A percentile compares a stretch with the other conserved stretches of the same genome.
These are phyloP conservation scores for Menidia beryllina DNA, from an alignment of 2,113 vertebrate species.

Conservation along the genomic window DNA sequence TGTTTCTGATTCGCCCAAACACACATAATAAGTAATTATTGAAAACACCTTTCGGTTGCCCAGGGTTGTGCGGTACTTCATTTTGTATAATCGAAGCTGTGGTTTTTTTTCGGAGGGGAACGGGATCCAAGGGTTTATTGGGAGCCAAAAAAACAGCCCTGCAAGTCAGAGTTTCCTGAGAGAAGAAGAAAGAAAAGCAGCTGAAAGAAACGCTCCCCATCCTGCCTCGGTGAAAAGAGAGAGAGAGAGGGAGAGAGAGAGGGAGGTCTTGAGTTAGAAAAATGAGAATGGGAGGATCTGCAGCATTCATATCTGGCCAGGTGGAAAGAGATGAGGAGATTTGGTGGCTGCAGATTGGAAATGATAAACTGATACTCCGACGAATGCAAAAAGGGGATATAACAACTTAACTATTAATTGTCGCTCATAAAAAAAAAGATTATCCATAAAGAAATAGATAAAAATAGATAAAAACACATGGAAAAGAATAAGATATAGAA, in stretches of 20 bases:
- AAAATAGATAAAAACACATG: neutral
- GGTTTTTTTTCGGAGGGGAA: conserved; percentile 60
- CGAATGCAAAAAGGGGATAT: neutral
- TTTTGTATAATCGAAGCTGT: conserved; percentile 76
- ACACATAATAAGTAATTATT: conserved; percentile 82
- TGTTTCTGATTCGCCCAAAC: conserved; percentile 79
- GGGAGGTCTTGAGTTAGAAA: conserved; percentile 37
- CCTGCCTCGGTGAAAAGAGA: conserved; percentile 30
- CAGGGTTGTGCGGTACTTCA: conserved; percentile 66
- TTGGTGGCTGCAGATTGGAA: conserved; percentile 30
- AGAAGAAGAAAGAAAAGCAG: conserved; percentile 49
- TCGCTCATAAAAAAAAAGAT: neutral
- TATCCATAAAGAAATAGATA: too few relatives aligned
- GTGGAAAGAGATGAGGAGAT: conserved; percentile 54
- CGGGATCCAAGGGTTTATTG: conserved; percentile 66
- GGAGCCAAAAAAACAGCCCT: conserved; percentile 68
- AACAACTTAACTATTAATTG: conserved; percentile 13
- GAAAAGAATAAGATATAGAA: neutral
- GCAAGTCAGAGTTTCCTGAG: conserved; percentile 73
- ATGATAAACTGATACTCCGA: conserved; percentile 13
- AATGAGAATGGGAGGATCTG: conserved; percentile 40
- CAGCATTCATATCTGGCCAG: conserved; percentile 43
- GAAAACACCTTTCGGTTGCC: conserved; percentile 80
- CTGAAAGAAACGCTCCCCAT: conserved; percentile 62
- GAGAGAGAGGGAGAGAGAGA: conserved; percentile 13